A percentile compares a stretch with the other conserved stretches of the same genome.
Conservation (phyloP, 2,797 vertebrate genomes). For the Linurgus olivaceus region DNA sequence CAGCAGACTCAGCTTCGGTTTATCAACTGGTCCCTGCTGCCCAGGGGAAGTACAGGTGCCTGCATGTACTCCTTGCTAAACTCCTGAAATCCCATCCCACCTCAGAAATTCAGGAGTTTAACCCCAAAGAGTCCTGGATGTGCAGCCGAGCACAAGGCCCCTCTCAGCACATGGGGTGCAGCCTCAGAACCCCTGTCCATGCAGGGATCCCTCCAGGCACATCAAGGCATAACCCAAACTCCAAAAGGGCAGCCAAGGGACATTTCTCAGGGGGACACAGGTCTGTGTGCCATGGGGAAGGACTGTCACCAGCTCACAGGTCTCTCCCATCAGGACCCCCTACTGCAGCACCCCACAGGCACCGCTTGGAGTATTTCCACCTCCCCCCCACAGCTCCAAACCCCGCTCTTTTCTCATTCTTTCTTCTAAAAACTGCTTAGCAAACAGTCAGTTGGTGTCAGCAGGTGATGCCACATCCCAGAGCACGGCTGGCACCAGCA, state of each 20-base stretch:
- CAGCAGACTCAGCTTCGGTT: neutral
- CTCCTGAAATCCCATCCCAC: neutral
- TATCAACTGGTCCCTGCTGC: fast-evolving
- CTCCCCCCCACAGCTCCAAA: neutral
- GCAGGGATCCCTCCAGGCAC: neutral
- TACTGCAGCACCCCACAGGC: neutral
- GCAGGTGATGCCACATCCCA: neutral
- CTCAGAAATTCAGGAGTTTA: neutral
- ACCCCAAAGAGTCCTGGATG: fast-evolving
- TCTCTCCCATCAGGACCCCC: fast-evolving
- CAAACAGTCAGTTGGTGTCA: fast-evolving
- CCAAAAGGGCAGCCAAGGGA: neutral
- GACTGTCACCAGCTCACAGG: neutral
- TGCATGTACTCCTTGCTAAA: fast-evolving
- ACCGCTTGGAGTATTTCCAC: neutral
- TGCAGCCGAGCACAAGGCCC: fast-evolving
- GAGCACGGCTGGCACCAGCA: neutral
- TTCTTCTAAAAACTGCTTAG: neutral
- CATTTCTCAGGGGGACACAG: fast-evolving
- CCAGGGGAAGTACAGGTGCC: fast-evolving
- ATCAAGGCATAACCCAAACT: fast-evolving
- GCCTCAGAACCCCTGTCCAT: fast-evolving
- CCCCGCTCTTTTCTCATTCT: neutral
- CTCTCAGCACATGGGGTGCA: fast-evolving
- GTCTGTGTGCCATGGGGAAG: neutral